phyloP scores from a whole-genome alignment of 2,797 vertebrate genomes.

The Euthynnus affinis region DNA sequence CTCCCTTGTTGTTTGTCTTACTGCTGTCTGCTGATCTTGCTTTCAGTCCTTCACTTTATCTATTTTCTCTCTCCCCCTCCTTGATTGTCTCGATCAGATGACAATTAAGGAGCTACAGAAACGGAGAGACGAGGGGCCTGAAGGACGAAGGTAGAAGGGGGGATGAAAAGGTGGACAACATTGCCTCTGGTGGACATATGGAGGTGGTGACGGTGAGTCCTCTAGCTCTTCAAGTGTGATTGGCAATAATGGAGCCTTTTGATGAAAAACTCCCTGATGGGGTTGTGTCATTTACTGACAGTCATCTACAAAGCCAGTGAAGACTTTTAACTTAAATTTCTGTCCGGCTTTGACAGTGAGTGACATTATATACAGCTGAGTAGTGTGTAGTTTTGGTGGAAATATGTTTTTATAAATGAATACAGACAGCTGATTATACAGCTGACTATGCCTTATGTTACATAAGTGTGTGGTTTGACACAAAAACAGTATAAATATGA shows the following conservation, averaged over 20 bases:
- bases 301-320: slow-evolving; percentile 17
- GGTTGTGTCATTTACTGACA: slow-evolving; percentile 20
- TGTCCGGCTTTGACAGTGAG: slow-evolving; percentile 12
- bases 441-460: background rate
- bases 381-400: background rate
- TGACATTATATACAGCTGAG: slow-evolving; percentile 3
- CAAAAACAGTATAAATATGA: background rate
- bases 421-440: slow-evolving; percentile 1
- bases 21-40: slow-evolving; percentile 22
- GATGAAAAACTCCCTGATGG: slow-evolving; percentile 34
- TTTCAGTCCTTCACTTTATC: slow-evolving; percentile 41
- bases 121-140: slow-evolving; percentile 40
- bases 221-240: background rate
- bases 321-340: slow-evolving; percentile 21
- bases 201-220: background rate
- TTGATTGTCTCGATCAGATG: slow-evolving; percentile 56
- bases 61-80: slow-evolving; percentile 39
- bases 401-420: slow-evolving; percentile 3
- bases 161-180: slow-evolving; percentile 45
- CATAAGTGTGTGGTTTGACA: background rate
- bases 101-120: slow-evolving; percentile 40
- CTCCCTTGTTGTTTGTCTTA: slow-evolving; percentile 29
- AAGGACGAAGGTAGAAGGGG: slow-evolving; percentile 15
- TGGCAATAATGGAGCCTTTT: slow-evolving; percentile 20
- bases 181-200: slow-evolving; percentile 56